Percentiles rank a stretch among this genome's conserved stretches.
Conservation (phyloP, 2,113 vertebrate species). For the Pomatostomus ruficeps region DNA sequence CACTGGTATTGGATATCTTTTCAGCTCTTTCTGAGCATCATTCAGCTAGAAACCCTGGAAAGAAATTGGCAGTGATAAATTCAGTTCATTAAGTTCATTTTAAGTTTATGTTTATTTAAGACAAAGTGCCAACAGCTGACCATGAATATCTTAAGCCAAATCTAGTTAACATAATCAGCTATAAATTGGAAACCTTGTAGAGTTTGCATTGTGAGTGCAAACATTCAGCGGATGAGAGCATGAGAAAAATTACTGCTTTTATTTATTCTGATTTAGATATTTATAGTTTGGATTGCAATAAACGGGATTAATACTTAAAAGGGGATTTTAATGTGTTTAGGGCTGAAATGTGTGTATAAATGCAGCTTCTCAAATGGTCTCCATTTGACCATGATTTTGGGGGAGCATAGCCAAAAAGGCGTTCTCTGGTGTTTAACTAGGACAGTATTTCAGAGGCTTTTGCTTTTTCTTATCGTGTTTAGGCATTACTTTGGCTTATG, state of each 20-base stretch:
- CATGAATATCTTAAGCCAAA: neutral
- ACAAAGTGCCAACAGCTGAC: neutral
- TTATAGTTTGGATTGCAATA: neutral
- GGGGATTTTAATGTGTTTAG: neutral
- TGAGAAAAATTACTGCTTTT: neutral
- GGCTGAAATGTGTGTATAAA: neutral
- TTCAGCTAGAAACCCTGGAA: neutral
- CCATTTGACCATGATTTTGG: neutral
- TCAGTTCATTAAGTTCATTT: neutral
- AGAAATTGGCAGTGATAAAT: neutral
- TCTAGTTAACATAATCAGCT: neutral
- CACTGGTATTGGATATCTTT: neutral
- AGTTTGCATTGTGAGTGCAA: neutral
- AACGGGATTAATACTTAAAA: neutral
- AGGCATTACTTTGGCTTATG: neutral
- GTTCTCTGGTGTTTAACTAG: neutral
- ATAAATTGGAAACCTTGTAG: neutral
- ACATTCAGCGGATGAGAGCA: neutral
- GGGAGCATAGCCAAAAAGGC: neutral
- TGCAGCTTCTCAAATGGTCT: neutral
- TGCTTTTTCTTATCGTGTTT: neutral
- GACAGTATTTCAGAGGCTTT: neutral
- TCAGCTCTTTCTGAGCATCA: neutral
- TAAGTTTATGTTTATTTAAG: neutral
- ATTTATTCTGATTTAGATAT: neutral